Percentiles rank a stretch among this genome's conserved stretches.
These are phyloP conservation scores for Zaprionus vittiger DNA, from an alignment of 1,140 invertebrate species.

Conservation along the genomic window DNA sequence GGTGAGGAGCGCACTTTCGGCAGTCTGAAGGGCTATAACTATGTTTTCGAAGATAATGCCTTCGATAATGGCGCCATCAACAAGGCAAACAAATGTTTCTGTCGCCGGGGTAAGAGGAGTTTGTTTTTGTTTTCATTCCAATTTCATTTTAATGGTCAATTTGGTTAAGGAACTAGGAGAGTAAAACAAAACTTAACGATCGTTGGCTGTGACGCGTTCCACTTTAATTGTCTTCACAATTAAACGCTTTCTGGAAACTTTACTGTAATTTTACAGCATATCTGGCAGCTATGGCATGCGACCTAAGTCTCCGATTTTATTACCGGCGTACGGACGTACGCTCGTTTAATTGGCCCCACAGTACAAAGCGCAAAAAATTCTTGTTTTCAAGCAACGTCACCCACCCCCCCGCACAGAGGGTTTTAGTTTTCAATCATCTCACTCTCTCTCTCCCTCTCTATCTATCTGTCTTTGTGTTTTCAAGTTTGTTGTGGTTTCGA, in stretches of 20 bases:
- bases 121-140: not conserved
- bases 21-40: slow-evolving; percentile 88
- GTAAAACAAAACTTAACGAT: not conserved
- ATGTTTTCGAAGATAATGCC: slow-evolving; percentile 90
- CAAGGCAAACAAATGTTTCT: slow-evolving; percentile 92
- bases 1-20: slow-evolving; percentile 85
- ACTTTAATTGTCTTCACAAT: slow-evolving; percentile 24
- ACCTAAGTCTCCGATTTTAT: slow-evolving; percentile 38
- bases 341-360: slow-evolving; percentile 47
- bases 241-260: slow-evolving; percentile 30
- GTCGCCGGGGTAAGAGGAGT: slow-evolving; percentile 85
- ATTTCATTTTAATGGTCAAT: not conserved
- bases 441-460: no score
- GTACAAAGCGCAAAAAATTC: slow-evolving; percentile 55
- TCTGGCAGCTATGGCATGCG: slow-evolving; percentile 10
- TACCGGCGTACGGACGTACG: slow-evolving; percentile 23
- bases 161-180: not conserved
- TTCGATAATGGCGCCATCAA: slow-evolving; percentile 90
- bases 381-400: slow-evolving; percentile 40
- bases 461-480: not conserved
- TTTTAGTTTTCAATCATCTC: not conserved
- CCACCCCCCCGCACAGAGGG: not conserved
- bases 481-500: slow-evolving; percentile 4
- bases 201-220: slow-evolving; percentile 6
- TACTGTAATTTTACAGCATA: slow-evolving; percentile 6